phyloP scores from a whole-genome alignment of 2,888 invertebrate species.

The Laothoe populi region DNA sequence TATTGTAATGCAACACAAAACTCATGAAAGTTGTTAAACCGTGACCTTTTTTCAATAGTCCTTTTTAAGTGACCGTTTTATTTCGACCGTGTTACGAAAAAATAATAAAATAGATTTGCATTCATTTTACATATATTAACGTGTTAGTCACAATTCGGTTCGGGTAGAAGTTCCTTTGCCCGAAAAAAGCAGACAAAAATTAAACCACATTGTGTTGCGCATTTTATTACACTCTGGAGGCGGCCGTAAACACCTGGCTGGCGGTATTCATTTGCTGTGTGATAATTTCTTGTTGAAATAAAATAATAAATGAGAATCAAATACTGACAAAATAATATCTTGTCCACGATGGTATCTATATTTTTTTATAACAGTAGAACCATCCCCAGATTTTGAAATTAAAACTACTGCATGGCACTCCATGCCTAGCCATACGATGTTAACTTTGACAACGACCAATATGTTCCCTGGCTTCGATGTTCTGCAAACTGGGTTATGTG shows the following conservation, averaged over 20 bases:
- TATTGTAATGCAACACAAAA: slow-evolving; percentile 13
- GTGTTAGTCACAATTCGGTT: background rate
- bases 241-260: background rate
- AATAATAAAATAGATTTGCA: background rate
- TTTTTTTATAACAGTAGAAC: too few relatives aligned
- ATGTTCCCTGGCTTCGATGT: too few relatives aligned
- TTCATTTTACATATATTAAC: background rate
- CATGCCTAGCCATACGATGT: too few relatives aligned
- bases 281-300: slow-evolving; percentile 1
- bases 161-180: background rate
- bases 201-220: background rate
- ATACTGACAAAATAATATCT: background rate
- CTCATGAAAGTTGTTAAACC: slow-evolving; percentile 21
- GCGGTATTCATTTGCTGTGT: slow-evolving; percentile 5
- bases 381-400: too few relatives aligned
- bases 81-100: background rate
- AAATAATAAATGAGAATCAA: background rate
- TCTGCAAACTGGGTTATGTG: too few relatives aligned
- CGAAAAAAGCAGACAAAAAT: background rate
- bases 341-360: background rate
- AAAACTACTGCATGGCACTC: too few relatives aligned
- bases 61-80: slow-evolving; percentile 14
- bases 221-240: slow-evolving; percentile 13
- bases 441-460: too few relatives aligned
- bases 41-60: slow-evolving; percentile 19